A percentile compares a stretch with the other conserved stretches of the same genome.
These are phyloP conservation scores for Cheirogaleus medius DNA, from an alignment of 2,113 vertebrate genomes.

Conservation along the genomic window DNA sequence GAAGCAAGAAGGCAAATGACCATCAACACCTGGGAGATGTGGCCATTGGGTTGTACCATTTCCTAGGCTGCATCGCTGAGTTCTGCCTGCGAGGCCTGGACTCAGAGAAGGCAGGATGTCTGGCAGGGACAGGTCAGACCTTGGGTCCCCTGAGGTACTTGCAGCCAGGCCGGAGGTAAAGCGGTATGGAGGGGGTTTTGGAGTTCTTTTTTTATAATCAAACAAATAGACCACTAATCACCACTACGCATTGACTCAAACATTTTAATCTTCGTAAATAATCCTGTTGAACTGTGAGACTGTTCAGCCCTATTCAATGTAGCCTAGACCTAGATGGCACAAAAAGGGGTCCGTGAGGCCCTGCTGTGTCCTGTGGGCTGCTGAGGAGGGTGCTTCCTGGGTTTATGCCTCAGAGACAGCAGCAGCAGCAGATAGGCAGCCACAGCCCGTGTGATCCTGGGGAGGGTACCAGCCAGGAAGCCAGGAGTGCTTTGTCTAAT, in stretches of 20 bases:
- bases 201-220: not conserved
- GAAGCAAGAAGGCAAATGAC: not conserved
- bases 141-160: not conserved
- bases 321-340: not conserved
- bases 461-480: not conserved
- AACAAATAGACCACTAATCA: not conserved
- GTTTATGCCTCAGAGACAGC: not conserved
- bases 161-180: not conserved
- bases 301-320: not conserved
- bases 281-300: not conserved
- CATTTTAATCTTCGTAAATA: not conserved
- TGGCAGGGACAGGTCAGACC: not conserved
- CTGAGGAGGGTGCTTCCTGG: not conserved
- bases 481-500: accelerated
- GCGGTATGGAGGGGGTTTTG: not conserved
- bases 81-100: not conserved
- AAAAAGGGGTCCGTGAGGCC: accelerated
- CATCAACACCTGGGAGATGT: not conserved
- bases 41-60: accelerated
- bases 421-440: not conserved
- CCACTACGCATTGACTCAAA: not conserved
- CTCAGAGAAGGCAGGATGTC: not conserved
- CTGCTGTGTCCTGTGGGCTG: not conserved
- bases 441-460: accelerated
- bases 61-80: too few species aligned